Evolutionary conservation across 2,888 invertebrate species (phyloP).

Genomic region (Trypoxylon attenuatum): DNA sequence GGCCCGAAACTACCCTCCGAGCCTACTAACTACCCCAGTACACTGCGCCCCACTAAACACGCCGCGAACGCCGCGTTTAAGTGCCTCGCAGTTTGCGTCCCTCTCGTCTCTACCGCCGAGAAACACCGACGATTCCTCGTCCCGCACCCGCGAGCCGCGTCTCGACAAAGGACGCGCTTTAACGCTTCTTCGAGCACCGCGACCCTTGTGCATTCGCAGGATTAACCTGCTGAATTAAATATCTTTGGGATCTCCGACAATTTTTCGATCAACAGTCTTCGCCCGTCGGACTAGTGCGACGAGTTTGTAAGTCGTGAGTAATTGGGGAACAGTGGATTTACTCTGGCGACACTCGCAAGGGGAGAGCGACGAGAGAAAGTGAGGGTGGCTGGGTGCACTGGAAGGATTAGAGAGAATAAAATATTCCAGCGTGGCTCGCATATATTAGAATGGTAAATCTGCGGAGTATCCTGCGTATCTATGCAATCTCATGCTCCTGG

Average conservation of each 20-base stretch:
- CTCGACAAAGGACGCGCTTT: no score
- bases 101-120: neutral
- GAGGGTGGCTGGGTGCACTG: slow-evolving; percentile 12
- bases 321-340: neutral
- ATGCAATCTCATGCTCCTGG: slow-evolving; percentile 47
- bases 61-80: slow-evolving; percentile 32
- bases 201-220: no score
- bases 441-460: slow-evolving; percentile 47
- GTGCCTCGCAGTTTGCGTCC: slow-evolving; percentile 7
- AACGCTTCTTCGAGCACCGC: no score
- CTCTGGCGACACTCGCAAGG: neutral
- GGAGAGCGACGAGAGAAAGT: neutral
- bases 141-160: no score
- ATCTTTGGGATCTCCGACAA: no score
- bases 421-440: slow-evolving; percentile 45
- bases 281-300: no score
- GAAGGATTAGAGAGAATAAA: slow-evolving; percentile 9
- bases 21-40: slow-evolving; percentile 42
- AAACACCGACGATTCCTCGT: no score
- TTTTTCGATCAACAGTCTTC: no score
- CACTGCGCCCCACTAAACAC: slow-evolving; percentile 40
- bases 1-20: slow-evolving; percentile 33
- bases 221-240: no score
- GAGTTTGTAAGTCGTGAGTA: neutral
- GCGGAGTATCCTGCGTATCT: slow-evolving; percentile 41